Base-by-base conservation (phyloP, 1,140 invertebrate species). In the Hylaeus anthracinus region DNA sequence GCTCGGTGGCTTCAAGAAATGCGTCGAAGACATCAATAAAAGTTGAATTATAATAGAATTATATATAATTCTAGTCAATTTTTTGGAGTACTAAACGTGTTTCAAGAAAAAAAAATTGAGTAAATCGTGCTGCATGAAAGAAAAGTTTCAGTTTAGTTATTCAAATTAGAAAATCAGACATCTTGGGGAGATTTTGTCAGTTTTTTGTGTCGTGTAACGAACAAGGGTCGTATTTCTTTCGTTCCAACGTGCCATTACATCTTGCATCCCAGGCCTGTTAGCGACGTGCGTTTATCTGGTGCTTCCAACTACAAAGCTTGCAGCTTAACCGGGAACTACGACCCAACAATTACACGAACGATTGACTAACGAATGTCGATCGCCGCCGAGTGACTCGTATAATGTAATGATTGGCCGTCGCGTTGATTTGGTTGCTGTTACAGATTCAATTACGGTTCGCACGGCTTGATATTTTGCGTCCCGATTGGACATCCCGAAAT, bases 301-400 rank as follows among this genome's bases (percentile, higher is more conserved):
- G 45, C 61, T 78, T 37, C 69, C 48, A 79, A 87, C 79, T 82
- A 79, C 79, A 85, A 87, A 87, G 85, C 82, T 26, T 63, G 77
- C 43, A 75, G 82, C 76, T 85, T 77, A 79, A 74, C 58, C 72
- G 45, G 58, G 37, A 71, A 87, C 85, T 82, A 81, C 75, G 66
- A 72, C 53, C 56, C 67, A 72, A 81, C 86, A 79, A 89, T 87
- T 89, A 86, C 71, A 67, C 80, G 67, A 86, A 80, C 83, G 87
- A 85, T 82, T 87, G 86, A 69, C 74, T 88, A 88, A 88, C 86
- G 86, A 88, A 88, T 73, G 77, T 65, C 81, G 81, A 88, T 81
- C 81, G 74, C 41, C 66, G 74, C 41, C 63, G 72, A 71, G 65
- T 73, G 84, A 83, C 79, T 88, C 83, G 83, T 81, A 78, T 83